Evolutionary conservation across 2,797 vertebrate species (phyloP), one percentile per base, ranked within the genome.

Genomic region (Decapterus maruadsi): DNA sequence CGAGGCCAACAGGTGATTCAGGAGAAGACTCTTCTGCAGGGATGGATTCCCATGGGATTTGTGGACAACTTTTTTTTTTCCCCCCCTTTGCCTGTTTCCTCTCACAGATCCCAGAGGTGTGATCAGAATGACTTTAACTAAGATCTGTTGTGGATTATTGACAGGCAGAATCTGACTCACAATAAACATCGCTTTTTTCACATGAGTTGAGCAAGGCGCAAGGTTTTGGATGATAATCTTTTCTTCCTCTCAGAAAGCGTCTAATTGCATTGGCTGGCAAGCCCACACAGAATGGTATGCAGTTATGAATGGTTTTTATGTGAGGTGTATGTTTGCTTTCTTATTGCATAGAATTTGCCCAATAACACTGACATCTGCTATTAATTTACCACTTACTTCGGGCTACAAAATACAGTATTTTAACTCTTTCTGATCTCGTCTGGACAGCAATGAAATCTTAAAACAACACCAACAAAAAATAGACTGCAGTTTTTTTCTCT

Each of bases 281-380:
- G 94, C 93, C 94, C 94, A 94, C 94, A 95, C 94, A 93, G 91
- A 92, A 90, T 85, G 92, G 89, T 70, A 88, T 90, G 92, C 88
- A 90, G 79, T 85, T 91, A 87, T 88, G 93, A 92, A 92, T 86
- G 85, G 86, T 92, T 86, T 90, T 92, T 89, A 88, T 90, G 89
- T 85, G 85, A 89, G 89, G 89, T 86, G 90, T 81, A 87, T 93
- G 91, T 93, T 94, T 94, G 88, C 90, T 80, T 84, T 93, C 87
- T 89, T 93, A 93, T 93, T 94, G 91, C 93, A 93, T 93, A 94
- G 92, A 92, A 94, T 94, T 94, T 93, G 91, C 90, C 90, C 91
- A 93, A 94, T 94, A 94, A 93, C 89, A 92, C 84, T 92, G 87
- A 89, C 89, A 79, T 92, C 83, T 92, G 80, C 90, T 86, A 92